Evolutionary conservation across 2,888 invertebrate genomes (phyloP), one percentile per base, ranked within the genome.

Genomic region (Ferdinandea cuprea): DNA sequence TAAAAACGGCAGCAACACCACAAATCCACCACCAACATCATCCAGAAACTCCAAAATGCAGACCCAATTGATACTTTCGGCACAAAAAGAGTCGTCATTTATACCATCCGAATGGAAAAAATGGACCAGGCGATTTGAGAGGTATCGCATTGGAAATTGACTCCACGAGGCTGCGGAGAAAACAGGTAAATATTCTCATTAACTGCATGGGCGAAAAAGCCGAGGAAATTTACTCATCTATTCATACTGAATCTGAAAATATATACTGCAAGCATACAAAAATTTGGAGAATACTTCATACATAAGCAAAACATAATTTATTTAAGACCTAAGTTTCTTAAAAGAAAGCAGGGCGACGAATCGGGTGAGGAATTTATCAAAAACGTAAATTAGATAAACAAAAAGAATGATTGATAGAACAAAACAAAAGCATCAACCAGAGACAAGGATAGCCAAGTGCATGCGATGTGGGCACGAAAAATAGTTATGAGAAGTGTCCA

Each of bases 191-290:
- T 35, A 65, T 37, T 37, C 19, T 65, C 8, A 52, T 65, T 6
- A 52, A 65, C 28, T 63, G 46, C 21, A 63, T 63, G 48, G 46
- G 48, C 48, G 48, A 63, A 35, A 59, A 13, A 21, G 61, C 46
- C 44, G 44, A 59, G 30, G 59, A 44, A 17, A 59, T 44, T 15
- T 59, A 30, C 37, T 21, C 44, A 15, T 19, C 46, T 9, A 48
- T 63, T n/a, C 19, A 9, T 3, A 30, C 28, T 48, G n/a, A n/a
- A 46, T 32, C 61, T 5, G 44, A n/a, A 15, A 28, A 59, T 21
- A 35, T 63, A 63, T 63, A 25, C 19, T 19, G 46, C 61, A 21
- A 35, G 61, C 21, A 48, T 63, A 6, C 19, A 63, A 21, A 44
- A 28, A 13, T 58, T 58, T 7, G 42, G 3, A 9, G 61, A 46